Percentiles rank a stretch among this genome's conserved stretches.
Evolutionary conservation across 2,113 vertebrate genomes (phyloP).

Genomic region (Elgaria multicarinata): DNA sequence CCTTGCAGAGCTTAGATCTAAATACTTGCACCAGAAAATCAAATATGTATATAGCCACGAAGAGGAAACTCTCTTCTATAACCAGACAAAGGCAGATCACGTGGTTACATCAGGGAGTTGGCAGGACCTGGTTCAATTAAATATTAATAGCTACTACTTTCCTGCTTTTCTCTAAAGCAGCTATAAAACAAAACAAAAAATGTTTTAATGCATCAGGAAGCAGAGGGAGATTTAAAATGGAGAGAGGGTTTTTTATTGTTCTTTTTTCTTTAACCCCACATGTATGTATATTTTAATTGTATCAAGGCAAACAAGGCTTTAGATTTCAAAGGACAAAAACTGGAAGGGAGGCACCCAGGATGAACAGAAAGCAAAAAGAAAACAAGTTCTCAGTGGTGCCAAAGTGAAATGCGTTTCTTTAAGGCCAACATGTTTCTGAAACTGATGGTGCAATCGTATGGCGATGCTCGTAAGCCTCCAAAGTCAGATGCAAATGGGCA

Average conservation of each 20-base stretch:
- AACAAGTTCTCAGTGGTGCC: too few relatives aligned
- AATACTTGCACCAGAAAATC: constrained; percentile 27
- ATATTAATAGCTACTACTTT: constrained; percentile 38
- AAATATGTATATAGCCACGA: constrained; percentile 30
- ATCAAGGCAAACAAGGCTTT: background rate
- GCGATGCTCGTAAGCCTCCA: too few relatives aligned
- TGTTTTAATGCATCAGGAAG: background rate
- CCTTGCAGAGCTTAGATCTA: background rate
- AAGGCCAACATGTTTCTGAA: too few relatives aligned
- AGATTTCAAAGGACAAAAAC: background rate
- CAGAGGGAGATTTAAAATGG: background rate
- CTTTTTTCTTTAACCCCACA: background rate
- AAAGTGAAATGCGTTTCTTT: too few relatives aligned
- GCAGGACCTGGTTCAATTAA: constrained; percentile 33
- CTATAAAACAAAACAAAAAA: constrained; percentile 2
- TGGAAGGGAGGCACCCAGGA: too few relatives aligned
- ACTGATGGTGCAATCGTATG: too few relatives aligned
- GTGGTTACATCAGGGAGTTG: background rate
- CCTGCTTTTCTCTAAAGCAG: constrained; percentile 23
- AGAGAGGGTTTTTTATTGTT: background rate
- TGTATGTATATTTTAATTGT: background rate
- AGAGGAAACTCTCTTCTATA: constrained; percentile 20
- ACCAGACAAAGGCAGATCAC: constrained; percentile 29
- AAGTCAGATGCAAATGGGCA: too few relatives aligned
- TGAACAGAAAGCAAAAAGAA: too few relatives aligned